Percentiles rank a stretch among this genome's conserved stretches.
Conservation (phyloP, 2,888 invertebrate species). For the Drosophila atripex region DNA sequence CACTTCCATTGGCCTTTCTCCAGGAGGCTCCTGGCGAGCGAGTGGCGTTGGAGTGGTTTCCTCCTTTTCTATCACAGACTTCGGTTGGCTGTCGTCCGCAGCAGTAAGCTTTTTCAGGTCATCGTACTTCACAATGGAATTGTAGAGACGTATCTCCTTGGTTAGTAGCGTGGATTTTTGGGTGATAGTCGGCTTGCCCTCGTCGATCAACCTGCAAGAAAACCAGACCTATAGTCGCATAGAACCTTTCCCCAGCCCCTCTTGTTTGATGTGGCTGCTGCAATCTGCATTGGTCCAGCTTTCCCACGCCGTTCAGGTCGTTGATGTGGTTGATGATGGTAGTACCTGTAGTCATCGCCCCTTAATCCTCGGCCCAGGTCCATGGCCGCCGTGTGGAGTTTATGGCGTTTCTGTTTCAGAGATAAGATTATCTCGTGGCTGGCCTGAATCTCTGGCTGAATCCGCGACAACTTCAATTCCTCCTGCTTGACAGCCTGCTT, state of each 20-base stretch:
- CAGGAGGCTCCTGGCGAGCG: background rate
- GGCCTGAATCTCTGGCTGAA: slow-evolving; percentile 80
- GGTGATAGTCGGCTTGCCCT: slow-evolving; percentile 71
- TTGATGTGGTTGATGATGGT: slow-evolving; percentile 41
- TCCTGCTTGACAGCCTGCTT: slow-evolving; percentile 73
- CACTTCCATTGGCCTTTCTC: background rate
- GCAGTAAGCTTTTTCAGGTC: slow-evolving; percentile 48
- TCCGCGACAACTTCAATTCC: slow-evolving; percentile 72
- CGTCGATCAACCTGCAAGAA: slow-evolving; percentile 76
- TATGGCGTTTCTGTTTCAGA: slow-evolving; percentile 74
- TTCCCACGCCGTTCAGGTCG: slow-evolving; percentile 54
- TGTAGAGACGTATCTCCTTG: slow-evolving; percentile 80
- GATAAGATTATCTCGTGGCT: slow-evolving; percentile 79
- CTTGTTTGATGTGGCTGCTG: slow-evolving; percentile 24
- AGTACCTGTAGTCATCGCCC: slow-evolving; percentile 76
- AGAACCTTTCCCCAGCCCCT: slow-evolving; percentile 17
- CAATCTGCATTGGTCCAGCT: slow-evolving; percentile 40
- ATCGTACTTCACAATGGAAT: slow-evolving; percentile 66
- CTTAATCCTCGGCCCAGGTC: slow-evolving; percentile 74
- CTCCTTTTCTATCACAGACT: slow-evolving; percentile 22
- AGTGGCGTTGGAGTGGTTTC: background rate
- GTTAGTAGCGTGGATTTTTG: slow-evolving; percentile 77
- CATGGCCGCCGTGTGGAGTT: slow-evolving; percentile 75
- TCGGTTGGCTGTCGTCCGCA: background rate
- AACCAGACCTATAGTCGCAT: slow-evolving; percentile 18